Conservation (phyloP, 1,140 invertebrate genomes). For the Trialeurodes vaporariorum region DNA sequence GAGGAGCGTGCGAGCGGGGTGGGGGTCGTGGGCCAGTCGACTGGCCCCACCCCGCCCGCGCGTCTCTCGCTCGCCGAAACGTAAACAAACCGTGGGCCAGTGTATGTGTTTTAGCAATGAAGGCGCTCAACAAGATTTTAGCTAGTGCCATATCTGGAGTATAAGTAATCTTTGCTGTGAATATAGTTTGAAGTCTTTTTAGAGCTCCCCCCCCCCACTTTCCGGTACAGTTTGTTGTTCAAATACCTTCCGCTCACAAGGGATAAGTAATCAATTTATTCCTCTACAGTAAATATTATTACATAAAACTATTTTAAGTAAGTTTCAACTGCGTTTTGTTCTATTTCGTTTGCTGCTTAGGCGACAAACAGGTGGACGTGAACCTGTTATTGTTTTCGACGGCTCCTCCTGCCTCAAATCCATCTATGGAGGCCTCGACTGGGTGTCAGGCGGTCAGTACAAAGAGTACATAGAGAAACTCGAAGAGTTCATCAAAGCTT, state of each 20-base stretch:
- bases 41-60: too few species aligned
- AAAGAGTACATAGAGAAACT: constrained; percentile 29
- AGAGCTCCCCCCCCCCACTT: neutral
- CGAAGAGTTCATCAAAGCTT: constrained; percentile 26
- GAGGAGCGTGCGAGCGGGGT: too few species aligned
- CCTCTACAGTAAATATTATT: neutral
- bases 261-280: neutral
- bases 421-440: constrained; percentile 29
- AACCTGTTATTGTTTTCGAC: constrained; percentile 32
- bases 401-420: constrained; percentile 29
- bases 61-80: too few species aligned
- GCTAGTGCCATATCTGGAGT: too few species aligned
- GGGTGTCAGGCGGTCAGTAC: constrained; percentile 32
- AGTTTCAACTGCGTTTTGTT: neutral
- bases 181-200: too few species aligned
- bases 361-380: constrained; percentile 10
- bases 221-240: neutral
- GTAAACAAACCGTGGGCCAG: too few species aligned
- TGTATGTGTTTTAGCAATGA: too few species aligned
- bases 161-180: too few species aligned
- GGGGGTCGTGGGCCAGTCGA: too few species aligned
- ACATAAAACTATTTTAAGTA: neutral
- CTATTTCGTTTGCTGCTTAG: neutral
- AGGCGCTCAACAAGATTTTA: too few species aligned
- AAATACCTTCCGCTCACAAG: neutral